Base-by-base conservation (phyloP, 2,888 invertebrate genomes). In the Catocala nupta region DNA sequence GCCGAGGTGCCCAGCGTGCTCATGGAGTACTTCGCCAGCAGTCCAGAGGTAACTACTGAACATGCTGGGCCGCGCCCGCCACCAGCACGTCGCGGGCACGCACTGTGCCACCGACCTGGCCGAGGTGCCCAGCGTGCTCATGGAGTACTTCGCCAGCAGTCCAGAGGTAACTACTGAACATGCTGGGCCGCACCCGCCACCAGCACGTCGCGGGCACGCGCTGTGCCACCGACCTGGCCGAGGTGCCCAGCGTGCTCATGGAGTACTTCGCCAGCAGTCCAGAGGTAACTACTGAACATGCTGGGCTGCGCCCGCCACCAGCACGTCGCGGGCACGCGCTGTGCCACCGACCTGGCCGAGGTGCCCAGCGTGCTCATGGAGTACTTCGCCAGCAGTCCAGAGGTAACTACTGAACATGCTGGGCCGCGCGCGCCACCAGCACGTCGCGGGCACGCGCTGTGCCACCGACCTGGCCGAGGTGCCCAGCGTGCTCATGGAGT, bases 281-380 rank as follows among this genome's bases (percentile, higher is more conserved):
- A 0, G 95, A 98, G 73, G 82, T 82, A 59, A 33, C 1, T 9
- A 1, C 12, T 25, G 25, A 25, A 25, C 13, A 99, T 99, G 99
- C 92, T 99, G 74, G 99, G 98, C 1, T 95, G 99, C 69, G 99
- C 99, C 0, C 95, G 96, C 66, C 98, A 99, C 92, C 99, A 99
- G 90, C 99, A 99, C 92, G 98, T 99, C 50, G 97, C 99, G 5
- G 99, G 99, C 65, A 99, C 99, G 0, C 95, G 99, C 60, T 99
- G 99, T 87, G 87, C 98, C 71, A 99, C 99, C 5, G 99, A 99
- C 94, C 98, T 99, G 85, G 99, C 99, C 1, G 99, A 99, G 95
- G 98, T 99, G 48, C 99, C 99, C 7, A 99, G 99, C n/a, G 97
- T 99, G 65, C 95, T 99, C 13, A 99, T 99, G 99, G 99, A 99